Percentiles rank a stretch among this genome's conserved stretches.
Evolutionary conservation across 2,113 vertebrate genomes (phyloP).

Genomic region (Candoia aspera): DNA sequence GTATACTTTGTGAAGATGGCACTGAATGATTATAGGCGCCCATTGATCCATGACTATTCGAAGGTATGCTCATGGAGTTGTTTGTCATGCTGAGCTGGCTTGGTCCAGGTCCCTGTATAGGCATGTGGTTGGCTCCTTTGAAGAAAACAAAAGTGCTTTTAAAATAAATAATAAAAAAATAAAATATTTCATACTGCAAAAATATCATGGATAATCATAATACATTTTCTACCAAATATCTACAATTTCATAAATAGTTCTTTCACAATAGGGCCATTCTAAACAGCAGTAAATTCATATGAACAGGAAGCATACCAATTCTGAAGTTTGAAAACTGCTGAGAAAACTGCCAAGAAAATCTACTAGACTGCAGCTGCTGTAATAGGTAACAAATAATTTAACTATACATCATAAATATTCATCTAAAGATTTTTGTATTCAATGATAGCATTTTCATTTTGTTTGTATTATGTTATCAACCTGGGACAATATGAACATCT

Average conservation of each 20-base stretch:
- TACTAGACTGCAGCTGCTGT: not conserved
- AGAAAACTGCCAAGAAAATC: not conserved
- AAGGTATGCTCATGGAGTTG: slow-evolving; percentile 93
- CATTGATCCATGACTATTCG: slow-evolving; percentile 93
- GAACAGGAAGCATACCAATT: not conserved
- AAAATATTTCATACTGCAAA: not conserved
- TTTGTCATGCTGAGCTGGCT: slow-evolving; percentile 92
- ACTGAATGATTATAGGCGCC: slow-evolving; percentile 94
- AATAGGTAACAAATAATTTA: not conserved
- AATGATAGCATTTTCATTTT: not conserved
- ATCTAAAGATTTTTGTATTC: not conserved
- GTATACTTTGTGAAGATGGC: slow-evolving; percentile 91
- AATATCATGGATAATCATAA: not conserved
- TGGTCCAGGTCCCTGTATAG: slow-evolving; percentile 96
- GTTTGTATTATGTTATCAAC: not conserved
- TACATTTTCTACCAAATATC: not conserved
- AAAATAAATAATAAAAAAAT: not conserved
- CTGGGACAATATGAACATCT: not conserved
- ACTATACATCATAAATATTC: not conserved
- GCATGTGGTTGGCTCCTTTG: slow-evolving; percentile 95
- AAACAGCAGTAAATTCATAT: not conserved
- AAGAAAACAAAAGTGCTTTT: slow-evolving; percentile 36
- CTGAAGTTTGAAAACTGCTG: not conserved
- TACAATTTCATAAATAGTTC: not conserved
- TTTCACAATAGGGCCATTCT: not conserved